Conservation (phyloP, 2,888 invertebrate genomes). For the Salticus scenicus region DNA sequence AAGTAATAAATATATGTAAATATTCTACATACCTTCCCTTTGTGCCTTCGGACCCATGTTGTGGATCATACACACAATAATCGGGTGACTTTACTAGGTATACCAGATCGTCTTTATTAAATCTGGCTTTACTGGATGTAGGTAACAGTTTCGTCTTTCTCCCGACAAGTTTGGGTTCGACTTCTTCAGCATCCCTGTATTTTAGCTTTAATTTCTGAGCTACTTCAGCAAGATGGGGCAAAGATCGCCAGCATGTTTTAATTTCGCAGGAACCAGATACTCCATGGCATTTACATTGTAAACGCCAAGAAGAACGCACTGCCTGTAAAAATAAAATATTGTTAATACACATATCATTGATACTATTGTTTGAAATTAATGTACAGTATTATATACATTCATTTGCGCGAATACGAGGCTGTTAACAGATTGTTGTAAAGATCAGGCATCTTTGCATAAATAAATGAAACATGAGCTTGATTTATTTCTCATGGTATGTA, state of each 20-base stretch:
- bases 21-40: conserved; percentile 80
- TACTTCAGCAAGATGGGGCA: conserved; percentile 91
- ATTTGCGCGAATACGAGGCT: too few relatives aligned
- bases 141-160: conserved; percentile 42
- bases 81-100: conserved; percentile 88
- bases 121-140: conserved; percentile 71
- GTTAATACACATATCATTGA: too few relatives aligned
- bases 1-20: too few relatives aligned
- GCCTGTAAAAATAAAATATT: conserved; percentile 7
- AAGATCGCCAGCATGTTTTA: conserved; percentile 98
- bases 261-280: conserved; percentile 98
- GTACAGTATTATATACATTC: too few relatives aligned
- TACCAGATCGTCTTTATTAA: conserved; percentile 78
- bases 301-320: conserved; percentile 38
- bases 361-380: too few relatives aligned
- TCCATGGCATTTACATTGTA: conserved; percentile 99
- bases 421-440: too few relatives aligned
- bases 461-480: too few relatives aligned
- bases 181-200: conserved; percentile 79
- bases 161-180: conserved; percentile 36
- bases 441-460: too few relatives aligned
- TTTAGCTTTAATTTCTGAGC: conserved; percentile 88
- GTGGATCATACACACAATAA: conserved; percentile 85
- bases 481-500: too few relatives aligned
- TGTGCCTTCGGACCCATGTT: conserved; percentile 91